Base-by-base conservation (phyloP, 2,888 invertebrate genomes). In the Protophormia terraenovae region DNA sequence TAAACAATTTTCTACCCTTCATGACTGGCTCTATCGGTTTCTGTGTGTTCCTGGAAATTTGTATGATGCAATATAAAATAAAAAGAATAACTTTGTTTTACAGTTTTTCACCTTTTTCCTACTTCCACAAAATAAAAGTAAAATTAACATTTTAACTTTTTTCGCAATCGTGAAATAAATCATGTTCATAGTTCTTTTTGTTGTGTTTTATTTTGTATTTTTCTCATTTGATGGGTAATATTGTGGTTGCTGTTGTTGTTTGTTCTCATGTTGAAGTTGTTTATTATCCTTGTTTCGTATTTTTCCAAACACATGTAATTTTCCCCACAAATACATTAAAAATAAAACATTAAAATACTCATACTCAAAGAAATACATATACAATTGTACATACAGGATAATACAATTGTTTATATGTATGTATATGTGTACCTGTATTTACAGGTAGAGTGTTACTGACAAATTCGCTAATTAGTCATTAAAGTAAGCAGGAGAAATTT, bases 401-500 rank as follows among this genome's bases (percentile, higher is more conserved):
- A 41, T 38, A 19, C 45, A 22, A 27, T 29, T 19, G 35, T 35
- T 24, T 47, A 27, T 7, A 4, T 50, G 8, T 45, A 4, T 41
- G 5, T 27, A 7, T n/a, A 19, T 0, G 2, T 32, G 16, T 32
- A n/a, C 7, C 24, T 50, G 47, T 35, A 7, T 27, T 38, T 47
- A 0, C 29, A 53, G 75, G 81, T 81, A 82, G 62, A 60, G 55
- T 82, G 82, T 76, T 76, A 47, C 82, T 64, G 82, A 76, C 82
- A 77, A 64, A 71, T 76, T 71, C 76, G 62, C 62, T 82, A 82
- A 82, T 82, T 82, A 82, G 76, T 77, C 76, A 71, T 82, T 64
- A 64, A 71, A 29, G 76, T 47, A 77, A 66, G 22, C 24, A 64
- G 19, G 12, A 35, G 38, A 19, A 78, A 77, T 32, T 76, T 27